Evolutionary conservation across 2,888 invertebrate genomes (phyloP), one percentile per base, ranked within the genome.

Genomic region (Macropis europaea): DNA sequence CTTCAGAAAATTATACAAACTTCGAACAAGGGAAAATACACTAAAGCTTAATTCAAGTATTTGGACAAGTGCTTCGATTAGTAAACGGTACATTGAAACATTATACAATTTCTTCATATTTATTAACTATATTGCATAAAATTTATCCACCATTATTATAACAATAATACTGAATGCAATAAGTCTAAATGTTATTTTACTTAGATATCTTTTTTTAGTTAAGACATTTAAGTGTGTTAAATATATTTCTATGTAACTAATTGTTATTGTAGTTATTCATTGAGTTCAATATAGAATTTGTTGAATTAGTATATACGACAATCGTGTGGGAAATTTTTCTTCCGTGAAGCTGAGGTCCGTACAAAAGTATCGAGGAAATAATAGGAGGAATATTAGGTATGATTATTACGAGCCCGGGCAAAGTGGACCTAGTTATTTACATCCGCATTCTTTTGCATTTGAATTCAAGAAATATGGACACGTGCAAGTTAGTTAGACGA

Each of bases 41-140:
- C 19, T 52, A 9, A 38, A 11, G 13, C 15, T 32, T 13, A 19
- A 43, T 17, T n/a, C 43, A 17, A 19, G 30, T 57, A 6, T 11
- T 40, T 34, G 6, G 4, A 13, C 15, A 48, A 15, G 5, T 36
- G 30, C 59, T 43, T 15, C 19, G 9, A 17, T 13, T 28, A n/a
- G 59, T 30, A 24, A 45, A 54, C 30, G 57, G 73, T 74, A 69
- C 17, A 30, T 34, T 34, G 9, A 7, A 24, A 9, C 4, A 15
- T 13, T 19, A 1, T n/a, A 7, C n/a, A n/a, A n/a, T n/a, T n/a
- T 43, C 4, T 24, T 22, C 19, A 11, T 42, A 42, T 17, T 42
- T 22, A 22, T n/a, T n/a, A 43, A 5, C 24, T 2, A 43, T 22
- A 24, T 43, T 22, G 11, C n/a, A 24, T 43, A 24, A 24, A n/a